phyloP scores from a whole-genome alignment of 2,113 vertebrate genomes.

The Cynoglossus semilaevis region DNA sequence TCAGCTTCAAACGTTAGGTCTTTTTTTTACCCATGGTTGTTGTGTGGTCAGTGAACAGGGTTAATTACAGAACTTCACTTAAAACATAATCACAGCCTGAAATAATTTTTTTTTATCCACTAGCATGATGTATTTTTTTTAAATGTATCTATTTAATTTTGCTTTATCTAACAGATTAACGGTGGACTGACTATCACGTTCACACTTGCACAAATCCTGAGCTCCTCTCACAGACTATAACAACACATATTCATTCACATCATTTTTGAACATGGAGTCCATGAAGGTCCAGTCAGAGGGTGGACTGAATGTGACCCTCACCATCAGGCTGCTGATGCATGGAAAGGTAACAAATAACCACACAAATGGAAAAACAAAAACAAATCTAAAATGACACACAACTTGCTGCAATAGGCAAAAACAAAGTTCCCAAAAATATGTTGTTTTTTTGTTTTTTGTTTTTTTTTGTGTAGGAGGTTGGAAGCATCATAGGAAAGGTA shows the following conservation, averaged over 20 bases:
- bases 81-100: too few species aligned
- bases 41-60: too few species aligned
- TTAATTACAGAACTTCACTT: not conserved
- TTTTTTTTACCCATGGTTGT: too few species aligned
- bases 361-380: not conserved
- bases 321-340: constrained; percentile 97
- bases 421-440: not conserved
- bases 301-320: constrained; percentile 96
- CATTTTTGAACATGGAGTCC: constrained; percentile 87
- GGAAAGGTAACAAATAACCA: constrained; percentile 83
- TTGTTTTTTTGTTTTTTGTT: constrained; percentile 18
- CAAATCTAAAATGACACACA: not conserved
- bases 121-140: too few species aligned
- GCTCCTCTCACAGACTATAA: constrained; percentile 59
- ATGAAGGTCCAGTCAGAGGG: constrained; percentile 95
- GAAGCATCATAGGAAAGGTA: constrained; percentile 99
- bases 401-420: too few species aligned
- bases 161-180: constrained; percentile 74
- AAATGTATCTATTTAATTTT: not conserved
- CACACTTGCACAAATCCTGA: constrained; percentile 52
- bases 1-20: too few species aligned
- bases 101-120: too few species aligned
- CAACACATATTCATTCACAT: constrained; percentile 66
- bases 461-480: constrained; percentile 86
- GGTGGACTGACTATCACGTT: constrained; percentile 78